phyloP scores from a whole-genome alignment of 2,888 invertebrate species.

The Mycalesis mineus region DNA sequence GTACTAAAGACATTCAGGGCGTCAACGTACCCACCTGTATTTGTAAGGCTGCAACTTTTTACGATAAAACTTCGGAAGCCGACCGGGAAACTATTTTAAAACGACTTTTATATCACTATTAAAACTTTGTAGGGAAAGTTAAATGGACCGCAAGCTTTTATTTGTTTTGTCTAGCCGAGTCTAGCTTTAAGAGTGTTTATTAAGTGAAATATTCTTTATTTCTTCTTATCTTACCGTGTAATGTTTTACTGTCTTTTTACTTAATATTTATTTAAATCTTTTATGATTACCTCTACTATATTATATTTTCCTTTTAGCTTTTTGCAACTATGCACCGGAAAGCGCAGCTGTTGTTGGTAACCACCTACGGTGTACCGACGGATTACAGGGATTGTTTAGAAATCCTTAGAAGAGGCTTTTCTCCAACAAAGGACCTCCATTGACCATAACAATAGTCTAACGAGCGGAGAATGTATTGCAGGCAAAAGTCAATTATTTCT shows the following conservation, averaged over 20 bases:
- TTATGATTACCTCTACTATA: too few species aligned
- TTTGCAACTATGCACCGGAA: too few species aligned
- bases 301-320: too few species aligned
- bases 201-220: neutral
- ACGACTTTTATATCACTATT: conserved; percentile 57
- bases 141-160: conserved; percentile 29
- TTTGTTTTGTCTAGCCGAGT: conserved; percentile 20
- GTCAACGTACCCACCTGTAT: conserved; percentile 35
- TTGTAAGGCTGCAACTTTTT: conserved; percentile 40
- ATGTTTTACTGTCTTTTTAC: neutral
- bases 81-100: conserved; percentile 52
- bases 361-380: too few species aligned
- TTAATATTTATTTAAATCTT: too few species aligned
- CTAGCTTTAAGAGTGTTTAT: conserved; percentile 2
- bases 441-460: too few species aligned
- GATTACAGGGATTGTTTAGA: too few species aligned
- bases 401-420: too few species aligned
- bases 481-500: too few species aligned
- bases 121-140: conserved; percentile 44
- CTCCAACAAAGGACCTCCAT: too few species aligned
- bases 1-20: conserved; percentile 16
- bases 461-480: too few species aligned
- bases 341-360: too few species aligned
- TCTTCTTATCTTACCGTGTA: neutral
- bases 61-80: conserved; percentile 42